Percentiles rank a stretch among this genome's conserved stretches.
Conservation (phyloP, 1,140 invertebrate genomes). For the Calliopsis andreniformis region DNA sequence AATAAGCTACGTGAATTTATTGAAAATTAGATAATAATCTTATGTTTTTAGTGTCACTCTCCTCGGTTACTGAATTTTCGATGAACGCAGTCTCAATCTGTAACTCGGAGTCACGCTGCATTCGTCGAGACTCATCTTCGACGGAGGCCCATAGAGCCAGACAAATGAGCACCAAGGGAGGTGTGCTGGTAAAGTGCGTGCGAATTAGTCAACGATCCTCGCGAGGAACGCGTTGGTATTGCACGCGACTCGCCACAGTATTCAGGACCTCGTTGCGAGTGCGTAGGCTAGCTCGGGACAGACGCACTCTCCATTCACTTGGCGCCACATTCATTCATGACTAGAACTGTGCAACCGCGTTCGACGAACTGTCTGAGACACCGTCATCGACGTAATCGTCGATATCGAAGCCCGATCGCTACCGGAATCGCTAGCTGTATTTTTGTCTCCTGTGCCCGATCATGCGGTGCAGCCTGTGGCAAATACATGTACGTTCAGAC, state of each 20-base stretch:
- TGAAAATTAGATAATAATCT: too few species aligned
- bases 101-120: too few species aligned
- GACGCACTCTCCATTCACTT: constrained; percentile 81
- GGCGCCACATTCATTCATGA: constrained; percentile 81
- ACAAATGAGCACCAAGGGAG: constrained; percentile 46
- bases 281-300: constrained; percentile 73
- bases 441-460: constrained; percentile 6
- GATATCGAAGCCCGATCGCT: constrained; percentile 25
- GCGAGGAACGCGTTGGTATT: constrained; percentile 36
- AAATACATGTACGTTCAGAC: not conserved
- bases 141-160: constrained; percentile 30
- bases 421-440: constrained; percentile 31
- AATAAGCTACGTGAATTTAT: too few species aligned
- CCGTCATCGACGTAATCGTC: constrained; percentile 38
- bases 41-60: too few species aligned
- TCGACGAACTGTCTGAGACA: constrained; percentile 28
- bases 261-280: constrained; percentile 52
- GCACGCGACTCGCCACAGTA: constrained; percentile 7
- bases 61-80: too few species aligned
- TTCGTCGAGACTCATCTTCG: too few species aligned
- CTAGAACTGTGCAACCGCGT: constrained; percentile 43
- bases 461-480: not conserved
- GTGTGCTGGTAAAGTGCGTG: constrained; percentile 50
- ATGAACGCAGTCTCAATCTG: too few species aligned
- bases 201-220: constrained; percentile 75